Percentiles rank a stretch among this genome's conserved stretches.
Conservation (phyloP, 2,797 vertebrate genomes). For the Hydrolagus colliei region DNA sequence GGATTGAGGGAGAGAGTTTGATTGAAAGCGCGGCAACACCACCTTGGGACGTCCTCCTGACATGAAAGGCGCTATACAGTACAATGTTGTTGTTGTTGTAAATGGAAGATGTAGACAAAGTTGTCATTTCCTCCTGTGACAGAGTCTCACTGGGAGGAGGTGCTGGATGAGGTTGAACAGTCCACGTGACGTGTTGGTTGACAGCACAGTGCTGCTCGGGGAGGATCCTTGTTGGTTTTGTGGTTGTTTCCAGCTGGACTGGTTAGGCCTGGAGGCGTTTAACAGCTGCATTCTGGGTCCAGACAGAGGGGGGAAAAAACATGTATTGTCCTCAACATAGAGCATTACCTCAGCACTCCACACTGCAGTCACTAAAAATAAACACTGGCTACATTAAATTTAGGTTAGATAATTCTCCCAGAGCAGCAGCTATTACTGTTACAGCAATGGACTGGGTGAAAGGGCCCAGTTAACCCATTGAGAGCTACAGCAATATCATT, state of each 20-base stretch:
- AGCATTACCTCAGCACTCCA: not conserved
- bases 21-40: too few relatives aligned
- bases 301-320: not conserved
- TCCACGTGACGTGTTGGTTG: not conserved
- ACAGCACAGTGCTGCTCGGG: not conserved
- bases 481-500: not conserved
- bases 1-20: too few relatives aligned
- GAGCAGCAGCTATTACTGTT: not conserved
- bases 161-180: not conserved
- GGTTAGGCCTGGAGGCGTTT: not conserved
- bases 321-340: not conserved
- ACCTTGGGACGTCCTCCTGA: too few relatives aligned
- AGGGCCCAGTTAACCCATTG: not conserved
- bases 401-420: not conserved
- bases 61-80: too few relatives aligned
- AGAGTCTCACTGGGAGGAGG: not conserved
- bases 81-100: too few relatives aligned
- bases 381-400: conserved; percentile 1
- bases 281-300: not conserved
- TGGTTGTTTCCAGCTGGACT: not conserved
- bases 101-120: not conserved
- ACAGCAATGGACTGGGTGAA: not conserved
- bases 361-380: conserved; percentile 11
- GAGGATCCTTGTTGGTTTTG: not conserved
- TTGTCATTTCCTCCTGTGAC: not conserved